These are phyloP conservation scores for Drosophila borealis DNA, from an alignment of 2,888 invertebrate genomes.

Conservation along the genomic window DNA sequence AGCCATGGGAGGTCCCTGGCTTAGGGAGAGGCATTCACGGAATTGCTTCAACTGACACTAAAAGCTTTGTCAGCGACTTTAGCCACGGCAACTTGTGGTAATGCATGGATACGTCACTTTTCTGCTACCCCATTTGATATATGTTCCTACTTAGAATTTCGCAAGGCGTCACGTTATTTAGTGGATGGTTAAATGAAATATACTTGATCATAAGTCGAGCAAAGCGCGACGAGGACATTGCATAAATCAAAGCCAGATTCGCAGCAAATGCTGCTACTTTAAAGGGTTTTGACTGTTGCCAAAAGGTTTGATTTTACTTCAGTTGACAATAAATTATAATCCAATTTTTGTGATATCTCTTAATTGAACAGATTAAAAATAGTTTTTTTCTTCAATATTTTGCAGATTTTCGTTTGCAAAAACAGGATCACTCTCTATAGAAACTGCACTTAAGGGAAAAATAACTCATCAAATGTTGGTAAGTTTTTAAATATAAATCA, in stretches of 20 bases:
- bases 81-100: conserved; percentile 74
- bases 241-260: conserved; percentile 53
- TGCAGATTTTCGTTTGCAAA: no score
- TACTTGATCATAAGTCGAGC: conserved; percentile 53
- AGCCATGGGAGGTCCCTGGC: conserved; percentile 37
- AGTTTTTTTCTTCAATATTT: no score
- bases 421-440: no score
- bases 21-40: conserved; percentile 13
- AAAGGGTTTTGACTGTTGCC: background rate
- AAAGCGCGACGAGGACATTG: conserved; percentile 25
- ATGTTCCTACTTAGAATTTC: conserved; percentile 75
- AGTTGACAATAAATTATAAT: background rate
- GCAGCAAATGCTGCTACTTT: background rate
- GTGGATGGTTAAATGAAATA: conserved; percentile 56
- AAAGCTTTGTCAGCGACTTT: conserved; percentile 81
- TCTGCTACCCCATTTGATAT: conserved; percentile 64
- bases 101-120: conserved; percentile 65
- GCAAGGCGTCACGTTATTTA: conserved; percentile 59
- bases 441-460: no score
- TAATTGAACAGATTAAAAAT: no score
- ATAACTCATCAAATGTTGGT: no score
- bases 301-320: background rate
- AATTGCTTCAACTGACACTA: conserved; percentile 73
- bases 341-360: no score
- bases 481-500: no score